Base-by-base conservation (phyloP, 2,888 invertebrate genomes). In the Ligdia adustata region DNA sequence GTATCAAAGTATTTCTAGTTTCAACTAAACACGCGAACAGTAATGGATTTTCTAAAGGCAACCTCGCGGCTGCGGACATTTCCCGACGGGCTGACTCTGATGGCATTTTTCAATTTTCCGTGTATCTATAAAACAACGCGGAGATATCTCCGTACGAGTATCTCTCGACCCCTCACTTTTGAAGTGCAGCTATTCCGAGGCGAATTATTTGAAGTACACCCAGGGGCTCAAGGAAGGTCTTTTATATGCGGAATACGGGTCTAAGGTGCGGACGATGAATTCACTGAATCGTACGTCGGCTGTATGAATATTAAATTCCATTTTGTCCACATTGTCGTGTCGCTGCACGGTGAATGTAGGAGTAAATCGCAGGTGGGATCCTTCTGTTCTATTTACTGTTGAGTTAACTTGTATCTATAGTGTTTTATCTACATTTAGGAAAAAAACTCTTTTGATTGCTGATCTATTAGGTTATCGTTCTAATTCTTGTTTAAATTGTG, bases 241-340 rank as follows among this genome's bases (percentile, higher is more conserved):
- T 87, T 87, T 83, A 83, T 85, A 86, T 87, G 83, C 82, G 80
- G 73, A 72, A 69, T 84, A 76, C 69, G 79, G 80, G 83, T 81
- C 81, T 75, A 80, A 86, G 88, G 87, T 83, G 85, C 80, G 83
- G 80, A 72, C 84, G 76, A 83, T 83, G 87, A 82, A 84, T 88
- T 90, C 88, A 85, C 77, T 85, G 87, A 89, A 87, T 88, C 82
- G 85, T 82, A 85, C 79, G 84, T 79, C 79, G 78, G 72, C 80
- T 84, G 88, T 86, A 88, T 89, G 87, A 88, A 89, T 89, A 87
- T 87, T 87, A 88, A 87, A 87, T 85, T 86, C 75, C 83, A 89
- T 89, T 87, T 84, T 82, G 79, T 75, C 75, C 78, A 77, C 73
- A 86, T 85, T 88, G 85, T 86, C 79, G 78, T 88, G 85, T 86